Percentiles rank a stretch among this genome's conserved stretches.
phyloP scores from a whole-genome alignment of 2,113 vertebrate genomes.

The Saguinus imperator region DNA sequence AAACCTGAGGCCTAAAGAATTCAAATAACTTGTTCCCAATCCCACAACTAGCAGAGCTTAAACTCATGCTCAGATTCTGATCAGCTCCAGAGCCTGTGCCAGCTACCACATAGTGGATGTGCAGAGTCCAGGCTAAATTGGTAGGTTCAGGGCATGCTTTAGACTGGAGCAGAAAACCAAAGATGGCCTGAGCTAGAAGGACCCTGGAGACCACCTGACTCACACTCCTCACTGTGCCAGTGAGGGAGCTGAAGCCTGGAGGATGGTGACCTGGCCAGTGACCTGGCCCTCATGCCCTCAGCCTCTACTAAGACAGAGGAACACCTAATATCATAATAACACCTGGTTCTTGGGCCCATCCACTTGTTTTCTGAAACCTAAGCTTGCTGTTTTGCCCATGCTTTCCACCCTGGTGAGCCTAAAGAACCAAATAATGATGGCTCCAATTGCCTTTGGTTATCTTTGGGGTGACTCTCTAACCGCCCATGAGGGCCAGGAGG shows the following conservation, averaged over 20 bases:
- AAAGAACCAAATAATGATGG: not conserved
- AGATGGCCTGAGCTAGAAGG: not conserved
- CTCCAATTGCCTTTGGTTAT: not conserved
- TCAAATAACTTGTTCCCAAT: not conserved
- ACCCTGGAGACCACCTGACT: not conserved
- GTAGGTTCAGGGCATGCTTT: accelerated
- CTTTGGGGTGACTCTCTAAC: not conserved
- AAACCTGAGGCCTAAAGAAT: not conserved
- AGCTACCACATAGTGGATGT: accelerated
- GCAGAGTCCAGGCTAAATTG: accelerated
- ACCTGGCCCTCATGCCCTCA: not conserved
- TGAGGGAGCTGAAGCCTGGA: not conserved
- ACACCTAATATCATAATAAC: accelerated
- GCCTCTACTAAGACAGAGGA: not conserved
- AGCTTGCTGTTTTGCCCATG: not conserved
- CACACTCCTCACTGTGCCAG: no score
- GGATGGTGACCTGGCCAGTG: not conserved
- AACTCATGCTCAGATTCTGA: not conserved
- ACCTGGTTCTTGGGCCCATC: not conserved
- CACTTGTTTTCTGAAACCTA: not conserved
- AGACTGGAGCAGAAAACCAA: not conserved
- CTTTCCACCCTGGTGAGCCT: not conserved
- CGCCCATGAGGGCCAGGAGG: not conserved
- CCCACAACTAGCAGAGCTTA: not conserved
- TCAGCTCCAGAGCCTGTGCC: accelerated